Evolutionary conservation across 2,888 invertebrate species (phyloP).

Genomic region (Gymnosoma rotundatum): DNA sequence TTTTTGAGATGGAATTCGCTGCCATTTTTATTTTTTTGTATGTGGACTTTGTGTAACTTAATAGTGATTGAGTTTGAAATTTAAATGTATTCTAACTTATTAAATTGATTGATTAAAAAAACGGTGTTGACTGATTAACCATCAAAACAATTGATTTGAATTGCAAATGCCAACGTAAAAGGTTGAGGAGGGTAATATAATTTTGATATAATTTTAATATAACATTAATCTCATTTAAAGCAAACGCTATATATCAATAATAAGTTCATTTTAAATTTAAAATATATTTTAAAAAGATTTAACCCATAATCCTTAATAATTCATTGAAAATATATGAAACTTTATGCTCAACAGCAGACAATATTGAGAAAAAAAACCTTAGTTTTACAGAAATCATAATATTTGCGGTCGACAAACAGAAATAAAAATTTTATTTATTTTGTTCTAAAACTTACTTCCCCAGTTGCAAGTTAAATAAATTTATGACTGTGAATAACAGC

Average conservation of each 20-base stretch:
- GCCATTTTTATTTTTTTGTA: too few relatives aligned
- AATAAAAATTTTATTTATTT: conserved; percentile 18
- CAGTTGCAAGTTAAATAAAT: conserved; percentile 63
- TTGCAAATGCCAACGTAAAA: too few relatives aligned
- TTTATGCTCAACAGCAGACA: neutral
- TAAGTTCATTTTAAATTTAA: conserved; percentile 22
- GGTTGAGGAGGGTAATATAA: too few relatives aligned
- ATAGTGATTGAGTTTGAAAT: too few relatives aligned
- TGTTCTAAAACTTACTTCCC: conserved; percentile 60
- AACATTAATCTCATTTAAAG: too few relatives aligned
- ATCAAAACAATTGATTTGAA: too few relatives aligned
- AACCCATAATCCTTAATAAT: neutral
- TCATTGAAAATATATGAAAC: neutral
- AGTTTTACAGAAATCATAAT: conserved; percentile 39
- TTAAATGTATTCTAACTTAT: too few relatives aligned
- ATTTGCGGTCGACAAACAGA: conserved; percentile 62
- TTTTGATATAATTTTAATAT: too few relatives aligned
- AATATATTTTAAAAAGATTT: conserved; percentile 5
- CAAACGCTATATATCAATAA: neutral
- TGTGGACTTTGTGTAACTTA: too few relatives aligned
- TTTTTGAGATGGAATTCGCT: too few relatives aligned
- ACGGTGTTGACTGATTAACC: too few relatives aligned
- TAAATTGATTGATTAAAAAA: too few relatives aligned
- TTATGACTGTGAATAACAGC: conserved; percentile 40
- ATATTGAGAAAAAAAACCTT: neutral